A percentile compares a stretch with the other conserved stretches of the same genome.
Evolutionary conservation across 2,888 invertebrate genomes (phyloP).

Genomic region (Dryadula phaetusa): DNA sequence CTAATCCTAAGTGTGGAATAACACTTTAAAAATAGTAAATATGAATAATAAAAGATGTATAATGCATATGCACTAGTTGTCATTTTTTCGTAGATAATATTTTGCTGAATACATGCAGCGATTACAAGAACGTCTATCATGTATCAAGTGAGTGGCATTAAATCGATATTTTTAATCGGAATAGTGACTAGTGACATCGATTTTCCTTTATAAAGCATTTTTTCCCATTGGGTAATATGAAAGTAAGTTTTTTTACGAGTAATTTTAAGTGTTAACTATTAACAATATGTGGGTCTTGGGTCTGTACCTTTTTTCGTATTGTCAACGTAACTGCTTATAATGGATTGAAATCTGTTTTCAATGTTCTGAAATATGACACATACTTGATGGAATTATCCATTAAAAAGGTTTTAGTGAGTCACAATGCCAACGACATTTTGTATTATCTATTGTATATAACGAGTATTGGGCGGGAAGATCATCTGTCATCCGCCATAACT

Average conservation of each 20-base stretch:
- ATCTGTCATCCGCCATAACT: constrained; percentile 54
- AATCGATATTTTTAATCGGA: constrained; percentile 43
- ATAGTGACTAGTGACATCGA: constrained; percentile 33
- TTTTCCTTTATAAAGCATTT: constrained; percentile 12
- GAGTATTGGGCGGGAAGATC: constrained; percentile 52
- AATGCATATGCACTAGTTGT: neutral
- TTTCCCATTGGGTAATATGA: neutral
- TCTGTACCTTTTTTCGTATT: no score
- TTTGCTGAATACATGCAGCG: constrained; percentile 26
- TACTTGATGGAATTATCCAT: neutral
- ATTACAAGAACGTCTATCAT: constrained; percentile 36
- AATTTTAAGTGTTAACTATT: no score
- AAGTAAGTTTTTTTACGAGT: neutral
- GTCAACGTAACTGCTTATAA: no score
- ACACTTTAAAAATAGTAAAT: no score
- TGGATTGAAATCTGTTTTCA: neutral
- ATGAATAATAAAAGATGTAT: no score
- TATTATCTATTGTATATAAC: constrained; percentile 31
- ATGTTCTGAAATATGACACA: neutral
- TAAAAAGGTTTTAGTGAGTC: constrained; percentile 15
- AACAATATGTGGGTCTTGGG: no score
- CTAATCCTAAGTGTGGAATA: no score
- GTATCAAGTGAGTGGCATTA: constrained; percentile 25
- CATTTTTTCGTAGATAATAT: neutral
- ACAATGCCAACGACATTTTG: constrained; percentile 26